These are phyloP conservation scores for Caenorhabditis parvicauda DNA, from an alignment of 2,888 invertebrate genomes.

Conservation along the genomic window DNA sequence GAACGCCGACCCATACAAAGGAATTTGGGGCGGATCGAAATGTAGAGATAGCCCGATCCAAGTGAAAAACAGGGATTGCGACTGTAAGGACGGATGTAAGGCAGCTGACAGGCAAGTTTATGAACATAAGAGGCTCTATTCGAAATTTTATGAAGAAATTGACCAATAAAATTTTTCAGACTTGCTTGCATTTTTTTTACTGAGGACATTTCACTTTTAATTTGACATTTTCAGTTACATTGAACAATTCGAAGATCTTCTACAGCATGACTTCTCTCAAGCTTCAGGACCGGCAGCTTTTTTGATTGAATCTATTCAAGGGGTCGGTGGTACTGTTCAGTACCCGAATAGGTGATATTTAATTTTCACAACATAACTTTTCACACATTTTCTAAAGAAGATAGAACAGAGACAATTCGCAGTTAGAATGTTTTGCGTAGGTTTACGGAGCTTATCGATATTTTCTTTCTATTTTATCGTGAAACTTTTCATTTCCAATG, in stretches of 20 bases:
- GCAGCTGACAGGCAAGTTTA: constrained; percentile 70
- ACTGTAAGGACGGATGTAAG: constrained; percentile 68
- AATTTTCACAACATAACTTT: not conserved
- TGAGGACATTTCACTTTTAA: not conserved
- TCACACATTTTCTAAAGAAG: not conserved
- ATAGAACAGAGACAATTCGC: too few species aligned
- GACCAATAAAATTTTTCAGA: not conserved
- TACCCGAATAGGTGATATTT: constrained; percentile 74
- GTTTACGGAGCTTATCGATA: too few species aligned
- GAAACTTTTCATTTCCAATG: too few species aligned
- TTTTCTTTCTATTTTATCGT: too few species aligned
- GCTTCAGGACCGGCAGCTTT: constrained; percentile 76
- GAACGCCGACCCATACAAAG: constrained; percentile 87
- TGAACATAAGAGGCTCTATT: not conserved
- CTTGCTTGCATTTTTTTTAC: not conserved
- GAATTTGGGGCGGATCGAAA: constrained; percentile 82
- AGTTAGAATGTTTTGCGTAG: too few species aligned
- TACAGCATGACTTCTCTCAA: constrained; percentile 76
- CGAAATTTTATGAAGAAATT: not conserved
- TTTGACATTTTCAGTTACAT: constrained; percentile 70
- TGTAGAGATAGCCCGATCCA: constrained; percentile 81
- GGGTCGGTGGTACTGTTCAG: constrained; percentile 89
- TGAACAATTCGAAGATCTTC: constrained; percentile 77
- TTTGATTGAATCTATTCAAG: constrained; percentile 91
- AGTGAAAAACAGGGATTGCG: constrained; percentile 37